These are phyloP conservation scores for Sphenodon punctatus DNA, from an alignment of 2,797 vertebrate genomes.

Conservation along the genomic window DNA sequence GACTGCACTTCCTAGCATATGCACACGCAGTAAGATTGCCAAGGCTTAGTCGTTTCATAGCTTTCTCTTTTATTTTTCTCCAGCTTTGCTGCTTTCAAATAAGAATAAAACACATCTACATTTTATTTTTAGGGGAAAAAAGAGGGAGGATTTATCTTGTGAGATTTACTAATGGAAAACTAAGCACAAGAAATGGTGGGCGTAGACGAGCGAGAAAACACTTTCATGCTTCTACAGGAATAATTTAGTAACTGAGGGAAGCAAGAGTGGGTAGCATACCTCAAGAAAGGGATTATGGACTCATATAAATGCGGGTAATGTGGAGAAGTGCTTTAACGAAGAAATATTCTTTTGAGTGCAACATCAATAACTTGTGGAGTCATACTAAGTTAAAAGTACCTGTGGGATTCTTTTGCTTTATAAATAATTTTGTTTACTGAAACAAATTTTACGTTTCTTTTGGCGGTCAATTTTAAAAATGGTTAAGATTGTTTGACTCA, in stretches of 20 bases:
- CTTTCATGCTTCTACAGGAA: conserved; percentile 1
- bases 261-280: background rate
- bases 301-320: conserved; percentile 39
- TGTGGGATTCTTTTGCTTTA: conserved; percentile 11
- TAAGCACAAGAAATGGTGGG: background rate
- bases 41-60: conserved; percentile 31
- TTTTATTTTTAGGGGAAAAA: background rate
- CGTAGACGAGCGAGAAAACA: conserved; percentile 24
- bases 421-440: conserved; percentile 28
- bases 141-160: background rate
- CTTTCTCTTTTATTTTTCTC: background rate
- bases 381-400: conserved; percentile 36
- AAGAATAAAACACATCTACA: conserved; percentile 6
- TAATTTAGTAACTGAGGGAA: conserved; percentile 45
- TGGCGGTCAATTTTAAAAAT: too few species aligned
- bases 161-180: conserved; percentile 46
- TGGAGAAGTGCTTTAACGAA: conserved; percentile 45
- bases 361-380: conserved; percentile 30
- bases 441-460: conserved; percentile 19
- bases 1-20: background rate
- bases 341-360: conserved; percentile 26
- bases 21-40: conserved; percentile 24
- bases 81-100: conserved; percentile 12
- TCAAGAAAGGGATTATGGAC: conserved; percentile 16
- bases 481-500: too few species aligned